Evolutionary conservation across 2,797 vertebrate genomes (phyloP).

Genomic region (Aldrovandia affinis): DNA sequence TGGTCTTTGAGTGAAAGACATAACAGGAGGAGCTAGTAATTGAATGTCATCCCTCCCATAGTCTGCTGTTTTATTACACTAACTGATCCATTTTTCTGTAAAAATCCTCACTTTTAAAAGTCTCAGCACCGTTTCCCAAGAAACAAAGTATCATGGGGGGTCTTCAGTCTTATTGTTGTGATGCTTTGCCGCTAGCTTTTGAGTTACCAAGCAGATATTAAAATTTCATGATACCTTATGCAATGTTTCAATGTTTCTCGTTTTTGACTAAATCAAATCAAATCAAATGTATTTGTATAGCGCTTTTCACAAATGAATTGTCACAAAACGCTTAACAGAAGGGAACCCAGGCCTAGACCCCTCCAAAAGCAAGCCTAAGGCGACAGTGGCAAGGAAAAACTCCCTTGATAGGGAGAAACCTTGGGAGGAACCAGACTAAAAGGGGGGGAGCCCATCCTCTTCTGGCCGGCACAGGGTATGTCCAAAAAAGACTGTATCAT

Average conservation of each 20-base stretch:
- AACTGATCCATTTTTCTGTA: neutral
- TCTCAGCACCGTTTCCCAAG: slow-evolving; percentile 23
- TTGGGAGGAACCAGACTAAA: no score
- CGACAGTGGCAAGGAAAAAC: no score
- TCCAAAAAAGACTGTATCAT: no score
- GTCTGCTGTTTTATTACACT: slow-evolving; percentile 16
- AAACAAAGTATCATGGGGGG: neutral
- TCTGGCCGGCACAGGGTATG: no score
- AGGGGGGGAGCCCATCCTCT: no score
- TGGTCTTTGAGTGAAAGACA: slow-evolving; percentile 54
- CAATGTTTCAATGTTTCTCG: neutral
- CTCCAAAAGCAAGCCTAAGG: no score
- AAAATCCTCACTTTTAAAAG: neutral
- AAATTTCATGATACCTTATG: neutral
- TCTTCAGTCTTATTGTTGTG: neutral
- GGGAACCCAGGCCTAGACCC: no score
- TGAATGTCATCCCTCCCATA: slow-evolving; percentile 53
- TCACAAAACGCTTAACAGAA: no score
- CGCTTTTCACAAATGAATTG: no score
- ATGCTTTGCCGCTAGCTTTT: neutral
- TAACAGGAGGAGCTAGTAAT: slow-evolving; percentile 55
- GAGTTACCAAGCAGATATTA: neutral
- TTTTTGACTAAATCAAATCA: no score
- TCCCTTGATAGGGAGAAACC: no score
- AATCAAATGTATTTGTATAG: no score